Percentiles rank a stretch among this genome's conserved stretches.
phyloP scores from a whole-genome alignment of 2,797 vertebrate species.

The Sphaeramia orbicularis region DNA sequence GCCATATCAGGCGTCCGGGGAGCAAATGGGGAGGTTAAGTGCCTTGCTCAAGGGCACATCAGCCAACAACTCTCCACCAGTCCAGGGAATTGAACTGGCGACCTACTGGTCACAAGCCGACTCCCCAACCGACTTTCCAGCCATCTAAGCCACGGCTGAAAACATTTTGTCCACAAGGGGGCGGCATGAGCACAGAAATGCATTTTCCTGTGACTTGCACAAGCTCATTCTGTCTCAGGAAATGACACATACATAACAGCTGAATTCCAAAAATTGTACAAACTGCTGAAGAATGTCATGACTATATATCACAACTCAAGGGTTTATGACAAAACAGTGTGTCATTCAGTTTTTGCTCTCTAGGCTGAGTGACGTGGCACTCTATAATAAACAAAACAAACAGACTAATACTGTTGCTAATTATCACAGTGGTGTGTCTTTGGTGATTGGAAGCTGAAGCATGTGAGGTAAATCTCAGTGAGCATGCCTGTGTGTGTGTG shows the following conservation, averaged over 20 bases:
- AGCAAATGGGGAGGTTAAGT: too few relatives aligned
- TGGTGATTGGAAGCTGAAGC: conserved; percentile 20
- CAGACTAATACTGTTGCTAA: too few relatives aligned
- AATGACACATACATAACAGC: conserved; percentile 44
- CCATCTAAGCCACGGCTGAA: too few relatives aligned
- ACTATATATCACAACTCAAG: conserved; percentile 1
- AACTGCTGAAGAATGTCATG: background rate
- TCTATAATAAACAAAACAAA: background rate
- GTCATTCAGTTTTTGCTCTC: background rate
- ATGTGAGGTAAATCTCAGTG: conserved; percentile 35
- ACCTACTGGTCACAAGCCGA: too few relatives aligned
- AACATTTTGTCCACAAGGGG: conserved; percentile 58
- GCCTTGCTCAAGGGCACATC: too few relatives aligned
- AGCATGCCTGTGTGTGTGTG: conserved; percentile 8
- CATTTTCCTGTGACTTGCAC: background rate
- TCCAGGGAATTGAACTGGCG: too few relatives aligned
- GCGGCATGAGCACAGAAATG: conserved; percentile 44
- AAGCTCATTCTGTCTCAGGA: conserved; percentile 28
- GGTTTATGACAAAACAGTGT: background rate
- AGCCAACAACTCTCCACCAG: too few relatives aligned
- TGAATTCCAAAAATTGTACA: background rate
- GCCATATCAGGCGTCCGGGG: too few relatives aligned
- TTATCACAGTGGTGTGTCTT: background rate
- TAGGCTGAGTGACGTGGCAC: background rate
- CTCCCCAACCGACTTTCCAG: too few relatives aligned